phyloP scores from a whole-genome alignment of 2,797 vertebrate species.

The Siniperca obscura region DNA sequence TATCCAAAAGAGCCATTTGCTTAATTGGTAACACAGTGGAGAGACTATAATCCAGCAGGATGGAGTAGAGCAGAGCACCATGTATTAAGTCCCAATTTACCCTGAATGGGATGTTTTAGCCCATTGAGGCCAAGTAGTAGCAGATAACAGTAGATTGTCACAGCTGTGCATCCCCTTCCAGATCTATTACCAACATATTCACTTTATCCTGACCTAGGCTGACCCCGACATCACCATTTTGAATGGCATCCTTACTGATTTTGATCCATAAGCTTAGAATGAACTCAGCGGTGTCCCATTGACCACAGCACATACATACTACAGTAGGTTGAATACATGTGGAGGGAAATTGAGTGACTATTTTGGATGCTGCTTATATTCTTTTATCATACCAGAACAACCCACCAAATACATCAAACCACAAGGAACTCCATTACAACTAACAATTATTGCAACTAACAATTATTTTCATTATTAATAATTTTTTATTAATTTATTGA shows the following conservation, averaged over 20 bases:
- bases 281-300: not conserved
- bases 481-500: not conserved
- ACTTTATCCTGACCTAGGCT: conserved; percentile 30
- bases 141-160: conserved; percentile 44
- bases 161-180: conserved; percentile 53
- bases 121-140: conserved; percentile 47
- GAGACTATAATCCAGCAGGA: conserved; percentile 73
- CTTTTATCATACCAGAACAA: not conserved
- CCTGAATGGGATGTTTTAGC: conserved; percentile 67
- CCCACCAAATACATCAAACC: not conserved
- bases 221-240: conserved; percentile 9
- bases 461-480: not conserved
- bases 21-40: conserved; percentile 75
- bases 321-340: not conserved
- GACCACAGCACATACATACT: not conserved
- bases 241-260: conserved; percentile 24
- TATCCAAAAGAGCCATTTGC: conserved; percentile 78
- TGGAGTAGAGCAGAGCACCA: conserved; percentile 58
- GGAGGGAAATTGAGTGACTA: not conserved
- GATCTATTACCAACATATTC: conserved; percentile 47
- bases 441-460: not conserved
- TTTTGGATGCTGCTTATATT: not conserved
- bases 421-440: not conserved
- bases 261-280: conserved; percentile 25
- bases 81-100: conserved; percentile 74